Evolutionary conservation across 2,113 vertebrate genomes (phyloP).

Genomic region (Leptocoma aspasia): DNA sequence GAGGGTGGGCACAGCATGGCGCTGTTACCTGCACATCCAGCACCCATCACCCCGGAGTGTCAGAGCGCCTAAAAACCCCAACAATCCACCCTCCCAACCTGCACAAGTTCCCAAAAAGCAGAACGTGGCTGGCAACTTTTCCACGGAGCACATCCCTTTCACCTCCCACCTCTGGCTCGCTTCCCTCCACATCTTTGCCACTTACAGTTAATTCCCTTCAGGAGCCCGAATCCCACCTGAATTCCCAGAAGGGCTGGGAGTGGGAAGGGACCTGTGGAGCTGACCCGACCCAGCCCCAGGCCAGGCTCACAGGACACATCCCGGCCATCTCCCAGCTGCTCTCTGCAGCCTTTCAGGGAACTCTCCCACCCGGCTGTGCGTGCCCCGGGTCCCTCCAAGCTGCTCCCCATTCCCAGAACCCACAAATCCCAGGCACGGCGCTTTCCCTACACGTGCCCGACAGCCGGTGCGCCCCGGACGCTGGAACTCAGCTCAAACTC

Average conservation of each 20-base stretch:
- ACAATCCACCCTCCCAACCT: accelerated
- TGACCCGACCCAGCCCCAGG: accelerated
- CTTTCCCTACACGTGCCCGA: accelerated
- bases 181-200: neutral
- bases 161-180: neutral
- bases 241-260: neutral
- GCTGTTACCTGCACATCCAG: accelerated
- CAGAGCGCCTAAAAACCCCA: accelerated
- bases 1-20: accelerated
- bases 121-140: accelerated
- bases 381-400: neutral
- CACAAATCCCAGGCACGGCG: neutral
- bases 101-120: neutral
- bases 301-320: neutral
- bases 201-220: neutral
- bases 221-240: neutral
- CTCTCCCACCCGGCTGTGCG: neutral
- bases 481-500: neutral
- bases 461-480: neutral
- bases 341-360: neutral
- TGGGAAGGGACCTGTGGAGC: neutral
- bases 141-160: accelerated
- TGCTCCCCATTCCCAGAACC: neutral
- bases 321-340: accelerated
- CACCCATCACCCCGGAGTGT: accelerated